A percentile compares a stretch with the other conserved stretches of the same genome.
Conservation (phyloP, 1,140 invertebrate species). For the Drosophila bipectinata region DNA sequence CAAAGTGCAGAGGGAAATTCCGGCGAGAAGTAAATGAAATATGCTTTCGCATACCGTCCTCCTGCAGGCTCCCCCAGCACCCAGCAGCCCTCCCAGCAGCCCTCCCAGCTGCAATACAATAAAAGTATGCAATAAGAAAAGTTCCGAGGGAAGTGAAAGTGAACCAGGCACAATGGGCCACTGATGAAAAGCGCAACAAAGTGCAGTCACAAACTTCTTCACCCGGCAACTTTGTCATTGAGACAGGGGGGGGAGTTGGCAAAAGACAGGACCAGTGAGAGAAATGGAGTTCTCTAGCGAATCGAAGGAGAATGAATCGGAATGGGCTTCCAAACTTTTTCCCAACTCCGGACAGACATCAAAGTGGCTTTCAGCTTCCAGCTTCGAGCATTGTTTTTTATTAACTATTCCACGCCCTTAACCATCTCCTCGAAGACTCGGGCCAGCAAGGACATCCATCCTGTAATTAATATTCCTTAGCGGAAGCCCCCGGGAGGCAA, state of each 20-base stretch:
- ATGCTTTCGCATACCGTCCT: conserved; percentile 19
- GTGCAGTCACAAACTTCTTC: conserved; percentile 13
- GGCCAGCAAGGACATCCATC: neutral
- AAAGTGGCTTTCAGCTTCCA: neutral
- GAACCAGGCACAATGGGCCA: conserved; percentile 11
- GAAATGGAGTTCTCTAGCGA: neutral
- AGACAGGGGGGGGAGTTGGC: neutral
- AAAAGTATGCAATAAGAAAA: conserved; percentile 39
- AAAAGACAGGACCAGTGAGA: neutral
- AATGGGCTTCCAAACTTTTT: neutral
- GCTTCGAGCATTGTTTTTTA: too few relatives aligned
- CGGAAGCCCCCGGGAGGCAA: too few relatives aligned
- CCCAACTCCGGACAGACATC: neutral
- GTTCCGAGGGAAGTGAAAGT: conserved; percentile 20
- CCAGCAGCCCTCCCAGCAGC: too few relatives aligned
- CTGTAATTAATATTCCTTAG: neutral
- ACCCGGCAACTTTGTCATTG: conserved; percentile 3
- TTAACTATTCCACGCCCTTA: neutral
- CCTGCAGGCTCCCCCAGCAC: too few relatives aligned
- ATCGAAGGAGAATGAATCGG: neutral
- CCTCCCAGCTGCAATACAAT: neutral
- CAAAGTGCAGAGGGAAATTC: conserved; percentile 18
- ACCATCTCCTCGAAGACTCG: too few relatives aligned
- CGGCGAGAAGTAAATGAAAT: conserved; percentile 59
- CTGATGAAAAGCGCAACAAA: conserved; percentile 35